Evolutionary conservation across 1,140 invertebrate species (phyloP).

Genomic region (Apis cerana): DNA sequence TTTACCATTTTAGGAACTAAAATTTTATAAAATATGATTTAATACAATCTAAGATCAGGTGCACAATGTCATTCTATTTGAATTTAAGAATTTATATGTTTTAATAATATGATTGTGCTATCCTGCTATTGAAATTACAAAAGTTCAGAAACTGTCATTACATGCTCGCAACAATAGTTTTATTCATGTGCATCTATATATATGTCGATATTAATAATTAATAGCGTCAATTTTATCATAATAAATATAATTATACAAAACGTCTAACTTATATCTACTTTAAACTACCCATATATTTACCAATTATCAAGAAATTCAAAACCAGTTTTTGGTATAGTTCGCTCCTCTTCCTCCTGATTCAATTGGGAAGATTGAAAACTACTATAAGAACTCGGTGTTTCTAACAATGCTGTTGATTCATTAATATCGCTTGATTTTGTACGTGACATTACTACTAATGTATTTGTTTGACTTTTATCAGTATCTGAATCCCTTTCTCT

Average conservation of each 20-base stretch:
- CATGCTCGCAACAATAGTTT: too few relatives aligned
- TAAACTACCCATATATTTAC: slow-evolving; percentile 73
- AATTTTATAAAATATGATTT: slow-evolving; percentile 9
- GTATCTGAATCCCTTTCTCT: slow-evolving; percentile 65
- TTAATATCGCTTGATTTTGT: slow-evolving; percentile 76
- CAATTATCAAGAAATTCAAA: slow-evolving; percentile 89
- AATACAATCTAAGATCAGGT: background rate
- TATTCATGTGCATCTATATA: too few relatives aligned
- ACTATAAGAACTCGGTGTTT: slow-evolving; percentile 76
- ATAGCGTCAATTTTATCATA: background rate
- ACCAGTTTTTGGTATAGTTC: slow-evolving; percentile 86
- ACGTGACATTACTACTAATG: slow-evolving; percentile 67
- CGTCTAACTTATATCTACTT: background rate
- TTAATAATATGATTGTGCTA: too few relatives aligned
- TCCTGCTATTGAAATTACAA: too few relatives aligned
- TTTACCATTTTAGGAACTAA: slow-evolving; percentile 31
- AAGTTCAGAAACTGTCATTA: too few relatives aligned
- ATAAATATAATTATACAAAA: slow-evolving; percentile 1
- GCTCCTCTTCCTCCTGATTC: slow-evolving; percentile 76
- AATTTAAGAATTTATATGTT: too few relatives aligned
- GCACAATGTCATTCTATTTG: too few relatives aligned
- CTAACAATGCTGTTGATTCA: slow-evolving; percentile 74
- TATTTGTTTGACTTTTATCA: slow-evolving; percentile 71
- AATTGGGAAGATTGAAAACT: slow-evolving; percentile 75
- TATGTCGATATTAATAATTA: background rate